Evolutionary conservation across 2,888 invertebrate species (phyloP).

Genomic region (Halictus ligatus): DNA sequence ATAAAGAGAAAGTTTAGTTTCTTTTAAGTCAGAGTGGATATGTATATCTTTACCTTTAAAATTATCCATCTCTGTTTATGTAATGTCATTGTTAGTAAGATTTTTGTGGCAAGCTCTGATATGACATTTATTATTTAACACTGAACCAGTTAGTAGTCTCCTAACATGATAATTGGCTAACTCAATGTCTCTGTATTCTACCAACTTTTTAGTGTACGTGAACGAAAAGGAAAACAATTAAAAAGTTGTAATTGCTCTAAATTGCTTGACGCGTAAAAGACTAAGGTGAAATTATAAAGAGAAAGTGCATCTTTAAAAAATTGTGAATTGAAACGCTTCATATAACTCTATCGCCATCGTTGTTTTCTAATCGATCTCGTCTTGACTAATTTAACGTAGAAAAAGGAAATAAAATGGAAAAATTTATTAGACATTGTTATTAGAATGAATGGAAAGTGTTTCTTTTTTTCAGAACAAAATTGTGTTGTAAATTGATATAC

Average conservation of each 20-base stretch:
- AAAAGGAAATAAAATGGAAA: neutral
- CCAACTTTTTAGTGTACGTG: neutral
- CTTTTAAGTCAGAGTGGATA: conserved; percentile 10
- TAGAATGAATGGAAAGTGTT: neutral
- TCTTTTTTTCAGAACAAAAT: neutral
- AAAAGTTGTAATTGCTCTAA: neutral
- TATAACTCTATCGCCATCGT: neutral
- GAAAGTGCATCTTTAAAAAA: neutral
- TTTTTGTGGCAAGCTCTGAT: neutral
- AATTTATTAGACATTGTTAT: neutral
- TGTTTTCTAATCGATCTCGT: neutral
- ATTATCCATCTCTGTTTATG: conserved; percentile 13
- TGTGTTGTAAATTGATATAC: neutral
- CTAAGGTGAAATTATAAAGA: conserved; percentile 4
- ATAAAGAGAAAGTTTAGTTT: conserved; percentile 49
- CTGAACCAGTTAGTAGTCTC: neutral
- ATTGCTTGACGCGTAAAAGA: neutral
- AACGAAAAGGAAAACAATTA: neutral
- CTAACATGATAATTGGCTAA: neutral
- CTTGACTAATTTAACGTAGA: neutral
- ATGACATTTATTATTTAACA: neutral
- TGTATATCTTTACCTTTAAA: conserved; percentile 13
- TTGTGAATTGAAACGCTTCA: neutral
- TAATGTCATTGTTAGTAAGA: conserved; percentile 17
- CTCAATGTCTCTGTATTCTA: neutral